Evolutionary conservation across 2,888 invertebrate genomes (phyloP).

Genomic region (Mesoligia furuncula): DNA sequence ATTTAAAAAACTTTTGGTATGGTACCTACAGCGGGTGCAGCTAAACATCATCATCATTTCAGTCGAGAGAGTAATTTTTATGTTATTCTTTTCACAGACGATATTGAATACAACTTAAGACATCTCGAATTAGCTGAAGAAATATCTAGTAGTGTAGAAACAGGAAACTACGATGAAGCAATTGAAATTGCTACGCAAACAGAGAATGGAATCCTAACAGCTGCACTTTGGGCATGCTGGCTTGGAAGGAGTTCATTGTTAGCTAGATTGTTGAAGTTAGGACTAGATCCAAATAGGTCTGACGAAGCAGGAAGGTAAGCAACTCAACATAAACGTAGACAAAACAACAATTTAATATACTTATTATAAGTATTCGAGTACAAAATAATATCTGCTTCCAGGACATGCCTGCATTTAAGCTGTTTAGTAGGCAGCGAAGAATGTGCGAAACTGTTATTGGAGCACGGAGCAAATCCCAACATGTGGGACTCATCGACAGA

Average conservation of each 20-base stretch:
- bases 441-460: conserved; percentile 93
- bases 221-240: conserved; percentile 91
- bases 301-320: conserved; percentile 93
- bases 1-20: not conserved
- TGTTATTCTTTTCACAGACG: conserved; percentile 75
- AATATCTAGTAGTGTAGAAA: conserved; percentile 80
- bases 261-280: conserved; percentile 88
- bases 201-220: conserved; percentile 83
- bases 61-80: not conserved
- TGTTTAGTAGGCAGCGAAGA: conserved; percentile 94
- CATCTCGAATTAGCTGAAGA: conserved; percentile 87
- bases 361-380: not conserved
- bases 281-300: conserved; percentile 91
- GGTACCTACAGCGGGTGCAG: not conserved
- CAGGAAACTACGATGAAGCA: conserved; percentile 85
- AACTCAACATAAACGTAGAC: not conserved
- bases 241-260: conserved; percentile 90
- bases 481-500: conserved; percentile 92
- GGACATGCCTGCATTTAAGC: conserved; percentile 93
- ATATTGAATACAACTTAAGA: conserved; percentile 80
- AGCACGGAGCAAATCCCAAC: conserved; percentile 92
- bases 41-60: not conserved
- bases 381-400: conserved; percentile 66
- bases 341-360: not conserved
- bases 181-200: conserved; percentile 76